A percentile compares a stretch with the other conserved stretches of the same genome.
Evolutionary conservation across 53 echinoderm and acorn worm species (phyloP).

Genomic region (Holothuria leucospilota): DNA sequence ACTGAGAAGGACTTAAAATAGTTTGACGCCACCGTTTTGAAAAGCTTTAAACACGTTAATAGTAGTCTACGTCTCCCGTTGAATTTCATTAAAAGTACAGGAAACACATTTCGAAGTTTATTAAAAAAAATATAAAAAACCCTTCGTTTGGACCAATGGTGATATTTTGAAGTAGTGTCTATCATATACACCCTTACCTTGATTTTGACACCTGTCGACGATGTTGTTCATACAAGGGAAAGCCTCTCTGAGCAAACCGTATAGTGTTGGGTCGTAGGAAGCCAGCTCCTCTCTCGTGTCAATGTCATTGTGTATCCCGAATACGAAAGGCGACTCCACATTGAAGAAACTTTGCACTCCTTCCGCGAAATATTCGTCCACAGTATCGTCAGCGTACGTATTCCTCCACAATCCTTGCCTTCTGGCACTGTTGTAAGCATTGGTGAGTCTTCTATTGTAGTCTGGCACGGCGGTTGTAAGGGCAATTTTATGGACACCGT

Average conservation of each 20-base stretch:
- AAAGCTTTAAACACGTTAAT: too few species aligned
- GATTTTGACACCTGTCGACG: constrained; percentile 70
- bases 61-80: too few species aligned
- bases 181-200: constrained; percentile 49
- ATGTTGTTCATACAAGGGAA: constrained; percentile 75
- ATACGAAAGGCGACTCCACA: constrained; percentile 18
- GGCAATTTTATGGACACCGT: constrained; percentile 69
- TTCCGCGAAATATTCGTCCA: constrained; percentile 74
- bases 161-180: too few species aligned
- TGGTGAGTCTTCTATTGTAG: constrained; percentile 24
- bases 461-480: constrained; percentile 46
- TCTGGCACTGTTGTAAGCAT: constrained; percentile 40
- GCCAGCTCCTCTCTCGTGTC: constrained; percentile 60
- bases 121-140: too few species aligned
- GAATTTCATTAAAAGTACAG: too few species aligned
- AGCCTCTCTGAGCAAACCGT: constrained; percentile 57
- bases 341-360: constrained; percentile 78
- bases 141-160: too few species aligned
- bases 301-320: constrained; percentile 71
- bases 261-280: constrained; percentile 63
- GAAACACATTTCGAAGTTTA: too few species aligned
- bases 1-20: too few species aligned
- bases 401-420: constrained; percentile 59
- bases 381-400: constrained; percentile 66
- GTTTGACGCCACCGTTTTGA: too few species aligned